A percentile compares a stretch with the other conserved stretches of the same genome.
Evolutionary conservation across 1,140 invertebrate genomes (phyloP).

Genomic region (Caenorhabditis brenneri): DNA sequence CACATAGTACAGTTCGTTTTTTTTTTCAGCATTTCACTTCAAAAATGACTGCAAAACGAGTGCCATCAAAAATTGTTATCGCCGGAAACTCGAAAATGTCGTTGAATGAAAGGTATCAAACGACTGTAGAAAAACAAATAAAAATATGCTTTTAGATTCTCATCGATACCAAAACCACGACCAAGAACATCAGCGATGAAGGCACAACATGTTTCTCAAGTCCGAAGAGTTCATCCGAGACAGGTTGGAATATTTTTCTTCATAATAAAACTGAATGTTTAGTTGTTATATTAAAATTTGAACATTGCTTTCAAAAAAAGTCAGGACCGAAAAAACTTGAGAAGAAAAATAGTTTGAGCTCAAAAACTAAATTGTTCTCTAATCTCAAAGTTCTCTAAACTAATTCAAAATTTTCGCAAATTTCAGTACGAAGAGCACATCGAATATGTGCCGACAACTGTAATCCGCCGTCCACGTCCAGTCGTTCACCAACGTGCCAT

Average conservation of each 20-base stretch:
- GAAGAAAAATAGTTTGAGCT: too few relatives aligned
- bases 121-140: neutral
- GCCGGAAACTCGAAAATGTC: constrained; percentile 17
- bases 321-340: too few relatives aligned
- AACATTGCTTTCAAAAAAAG: too few relatives aligned
- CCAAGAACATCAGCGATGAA: neutral
- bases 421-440: constrained; percentile 26
- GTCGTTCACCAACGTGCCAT: neutral
- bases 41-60: neutral
- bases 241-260: too few relatives aligned
- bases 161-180: neutral
- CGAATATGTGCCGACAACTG: neutral
- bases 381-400: neutral
- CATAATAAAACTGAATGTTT: too few relatives aligned
- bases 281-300: too few relatives aligned
- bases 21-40: neutral
- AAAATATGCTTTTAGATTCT: neutral
- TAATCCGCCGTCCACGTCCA: neutral
- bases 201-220: neutral
- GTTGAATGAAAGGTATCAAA: constrained; percentile 1
- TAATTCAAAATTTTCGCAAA: neutral
- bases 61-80: constrained; percentile 25
- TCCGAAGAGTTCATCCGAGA: neutral
- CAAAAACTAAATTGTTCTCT: neutral
- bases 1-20: neutral